phyloP scores from a whole-genome alignment of 2,888 invertebrate genomes.

The Masnerella sp. region DNA sequence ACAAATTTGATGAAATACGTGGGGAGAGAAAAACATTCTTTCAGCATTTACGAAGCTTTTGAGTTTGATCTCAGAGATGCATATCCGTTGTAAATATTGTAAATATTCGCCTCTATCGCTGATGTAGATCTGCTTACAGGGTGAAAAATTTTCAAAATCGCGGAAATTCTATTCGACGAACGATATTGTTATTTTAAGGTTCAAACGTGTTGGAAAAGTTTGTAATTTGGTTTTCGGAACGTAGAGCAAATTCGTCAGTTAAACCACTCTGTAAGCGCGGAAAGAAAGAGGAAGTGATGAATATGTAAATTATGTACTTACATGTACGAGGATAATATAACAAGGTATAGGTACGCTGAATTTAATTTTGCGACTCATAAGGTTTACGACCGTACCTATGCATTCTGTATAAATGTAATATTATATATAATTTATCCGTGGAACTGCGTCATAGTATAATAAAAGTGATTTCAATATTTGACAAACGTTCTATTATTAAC shows the following conservation, averaged over 20 bases:
- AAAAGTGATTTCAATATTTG: slow-evolving; percentile 77
- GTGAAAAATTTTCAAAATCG: slow-evolving; percentile 17
- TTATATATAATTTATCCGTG: slow-evolving; percentile 76
- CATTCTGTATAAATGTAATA: slow-evolving; percentile 76
- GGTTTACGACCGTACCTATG: slow-evolving; percentile 66
- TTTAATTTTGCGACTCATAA: slow-evolving; percentile 53
- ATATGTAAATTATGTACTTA: slow-evolving; percentile 68
- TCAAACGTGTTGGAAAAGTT: no score
- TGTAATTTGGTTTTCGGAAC: no score
- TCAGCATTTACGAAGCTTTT: slow-evolving; percentile 58
- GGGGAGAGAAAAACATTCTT: slow-evolving; percentile 15
- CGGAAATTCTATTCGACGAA: neutral
- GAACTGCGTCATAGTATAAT: slow-evolving; percentile 75
- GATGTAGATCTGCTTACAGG: slow-evolving; percentile 47
- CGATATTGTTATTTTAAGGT: no score
- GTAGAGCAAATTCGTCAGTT: slow-evolving; percentile 14
- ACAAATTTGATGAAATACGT: neutral
- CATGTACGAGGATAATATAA: slow-evolving; percentile 64
- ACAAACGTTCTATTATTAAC: slow-evolving; percentile 15
- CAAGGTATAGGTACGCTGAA: slow-evolving; percentile 57
- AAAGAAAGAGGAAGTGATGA: slow-evolving; percentile 55
- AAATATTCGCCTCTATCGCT: slow-evolving; percentile 64
- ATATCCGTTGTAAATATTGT: slow-evolving; percentile 72
- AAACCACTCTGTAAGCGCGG: slow-evolving; percentile 41
- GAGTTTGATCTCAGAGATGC: slow-evolving; percentile 66